Base-by-base conservation (phyloP, 2,113 vertebrate genomes). In the Nyctereutes procyonoides region DNA sequence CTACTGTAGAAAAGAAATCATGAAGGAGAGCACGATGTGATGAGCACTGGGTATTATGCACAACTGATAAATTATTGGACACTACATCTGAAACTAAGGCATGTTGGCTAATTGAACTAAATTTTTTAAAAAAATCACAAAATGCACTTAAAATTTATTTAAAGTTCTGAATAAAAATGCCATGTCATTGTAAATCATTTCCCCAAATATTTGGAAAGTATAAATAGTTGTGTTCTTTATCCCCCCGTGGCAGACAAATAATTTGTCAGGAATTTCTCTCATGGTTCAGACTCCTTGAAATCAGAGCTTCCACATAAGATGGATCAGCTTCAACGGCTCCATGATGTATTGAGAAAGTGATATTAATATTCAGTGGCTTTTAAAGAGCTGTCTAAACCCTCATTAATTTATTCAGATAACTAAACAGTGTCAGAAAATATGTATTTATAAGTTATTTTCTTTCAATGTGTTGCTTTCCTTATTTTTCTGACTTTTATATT, bases 401-500 rank as follows among this genome's bases (percentile, higher is more conserved):
- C 83, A 95, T 87, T 92, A 93, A 77, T 90, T 89, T 94, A 88
- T 90, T 58, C 24, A 53, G 48, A 87, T 56, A 43, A 19, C 17
- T 94, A 93, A 88, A 62, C 0, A 71, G 32, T 60, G 53, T 6
- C 60, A 93, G 16, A 65, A 90, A 87, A 83, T 63, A 88, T n/a
- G 0, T 24, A 69, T 73, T 96, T 88, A 74, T 60, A 65, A 87
- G 77, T 81, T 93, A 88, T 80, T 96, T 85, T 89, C 43, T 85
- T 77, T 35, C 55, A 88, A 20, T 77, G 8, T 79, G 17, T 43
- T 55, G 48, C 88, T 95, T 73, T 77, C 17, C 43, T 83, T 82
- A 71, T 91, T 94, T 74, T 95, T 38, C 62, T 92, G 32, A 96
- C n/a, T 85, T 93, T 95, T 83, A 96, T 85, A 74, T 88, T 97